Base-by-base conservation (phyloP, 2,797 vertebrate genomes). In the Clamator glandarius region DNA sequence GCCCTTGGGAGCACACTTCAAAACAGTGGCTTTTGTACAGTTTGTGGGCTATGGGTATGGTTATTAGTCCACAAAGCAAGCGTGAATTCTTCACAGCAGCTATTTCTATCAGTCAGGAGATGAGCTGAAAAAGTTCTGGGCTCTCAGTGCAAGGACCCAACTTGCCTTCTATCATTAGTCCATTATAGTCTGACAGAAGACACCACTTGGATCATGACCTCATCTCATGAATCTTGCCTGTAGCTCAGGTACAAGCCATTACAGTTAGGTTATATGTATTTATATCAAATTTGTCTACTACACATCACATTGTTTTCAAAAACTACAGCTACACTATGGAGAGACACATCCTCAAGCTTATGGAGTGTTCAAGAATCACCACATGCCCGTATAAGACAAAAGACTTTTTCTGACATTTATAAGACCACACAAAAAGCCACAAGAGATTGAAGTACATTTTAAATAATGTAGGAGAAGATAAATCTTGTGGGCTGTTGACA, bases 391-490 rank as follows among this genome's bases (percentile, higher is more conserved):
- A 6, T 13, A 87, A 90, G n/a, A 85, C 81, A 73, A 92, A 83
- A 84, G 44, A 18, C 36, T 29, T 15, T 61, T 84, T 86, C 57
- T 82, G 90, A 95, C 92, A 83, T 93, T 90, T 94, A 90, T 82
- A 95, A 54, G 89, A 87, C 90, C 93, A 89, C 88, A 94, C 70
- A 93, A 90, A 95, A 93, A 94, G 84, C 87, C 92, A 87, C 82
- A 92, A 87, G 87, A 89, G 26, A 82, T 5, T 74, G 70, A 95
- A 96, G 72, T 31, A 85, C 77, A 67, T 63, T 83, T 87, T 64
- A 92, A 95, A 82, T 84, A 77, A 64, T 19, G 54, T 2, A 36
- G 16, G 11, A 87, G 59, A 54, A 87, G 67, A 95, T 96, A 94
- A 92, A 95, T 95, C 90, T 52, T 57, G 55, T 17, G 28, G 44